Conservation (phyloP, 2,888 invertebrate genomes). For the Eilema sororculum region DNA sequence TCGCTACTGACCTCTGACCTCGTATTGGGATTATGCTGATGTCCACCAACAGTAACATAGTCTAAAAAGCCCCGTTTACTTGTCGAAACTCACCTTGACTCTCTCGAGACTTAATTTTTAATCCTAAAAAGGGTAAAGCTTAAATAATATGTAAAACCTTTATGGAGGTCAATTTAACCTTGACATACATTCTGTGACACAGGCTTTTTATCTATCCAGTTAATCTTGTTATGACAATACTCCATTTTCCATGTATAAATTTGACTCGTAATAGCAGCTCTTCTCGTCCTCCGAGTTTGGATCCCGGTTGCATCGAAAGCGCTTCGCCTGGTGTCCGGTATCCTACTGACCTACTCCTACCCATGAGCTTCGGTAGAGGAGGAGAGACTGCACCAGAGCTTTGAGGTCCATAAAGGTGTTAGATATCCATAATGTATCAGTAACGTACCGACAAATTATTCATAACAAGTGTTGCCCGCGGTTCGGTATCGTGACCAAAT, state of each 20-base stretch:
- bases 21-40: not conserved
- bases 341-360: too few relatives aligned
- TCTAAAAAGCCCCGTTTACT: not conserved
- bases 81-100: not conserved
- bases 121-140: not conserved
- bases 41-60: too few relatives aligned
- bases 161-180: not conserved
- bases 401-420: not conserved
- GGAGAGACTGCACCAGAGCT: too few relatives aligned
- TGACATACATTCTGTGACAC: conserved; percentile 1
- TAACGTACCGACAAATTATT: not conserved
- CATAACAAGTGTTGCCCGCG: too few relatives aligned
- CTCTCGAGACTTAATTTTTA: not conserved
- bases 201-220: not conserved
- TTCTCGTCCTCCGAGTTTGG: not conserved
- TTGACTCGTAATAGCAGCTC: not conserved
- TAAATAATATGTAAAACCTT: not conserved
- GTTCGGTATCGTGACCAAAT: too few relatives aligned
- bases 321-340: too few relatives aligned
- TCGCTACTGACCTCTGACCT: not conserved
- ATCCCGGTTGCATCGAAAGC: not conserved
- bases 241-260: not conserved
- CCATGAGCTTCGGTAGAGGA: too few relatives aligned
- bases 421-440: not conserved
- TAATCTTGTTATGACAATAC: not conserved